Evolutionary conservation across 2,113 vertebrate species (phyloP).

Genomic region (Gallinago paraguaiae): DNA sequence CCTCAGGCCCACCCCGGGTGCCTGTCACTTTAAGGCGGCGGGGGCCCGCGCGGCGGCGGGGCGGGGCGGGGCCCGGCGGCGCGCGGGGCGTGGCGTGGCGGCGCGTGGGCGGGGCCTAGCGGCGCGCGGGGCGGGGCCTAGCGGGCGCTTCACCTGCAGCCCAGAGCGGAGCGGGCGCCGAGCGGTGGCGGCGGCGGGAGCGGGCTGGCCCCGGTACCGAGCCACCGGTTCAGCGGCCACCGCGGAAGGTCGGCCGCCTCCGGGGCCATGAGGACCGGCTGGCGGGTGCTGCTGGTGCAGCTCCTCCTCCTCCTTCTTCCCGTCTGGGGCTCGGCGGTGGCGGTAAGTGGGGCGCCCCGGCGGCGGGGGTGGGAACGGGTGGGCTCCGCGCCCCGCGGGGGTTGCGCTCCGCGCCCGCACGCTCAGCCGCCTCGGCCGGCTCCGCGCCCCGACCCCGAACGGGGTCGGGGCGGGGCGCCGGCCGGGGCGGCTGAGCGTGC

Average conservation of each 20-base stretch:
- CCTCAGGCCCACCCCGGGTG: too few species aligned
- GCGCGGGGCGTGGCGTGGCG: too few species aligned
- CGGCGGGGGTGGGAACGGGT: too few species aligned
- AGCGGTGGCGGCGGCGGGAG: not conserved
- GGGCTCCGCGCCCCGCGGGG: too few species aligned
- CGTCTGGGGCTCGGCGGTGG: constrained; percentile 38
- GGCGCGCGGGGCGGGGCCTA: not conserved
- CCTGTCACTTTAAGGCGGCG: constrained; percentile 67
- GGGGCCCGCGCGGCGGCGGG: constrained; percentile 38
- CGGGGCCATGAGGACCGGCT: constrained; percentile 44
- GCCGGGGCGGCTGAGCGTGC: not conserved
- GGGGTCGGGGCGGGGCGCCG: too few species aligned
- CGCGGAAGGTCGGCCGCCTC: not conserved
- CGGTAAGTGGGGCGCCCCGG: constrained; percentile 59
- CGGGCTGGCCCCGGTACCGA: not conserved
- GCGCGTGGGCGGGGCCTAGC: too few species aligned
- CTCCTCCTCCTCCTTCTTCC: not conserved
- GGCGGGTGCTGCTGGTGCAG: constrained; percentile 23
- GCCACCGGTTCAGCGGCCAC: not conserved
- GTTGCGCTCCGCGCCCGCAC: too few species aligned
- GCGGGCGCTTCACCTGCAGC: constrained; percentile 70
- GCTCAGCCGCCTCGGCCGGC: not conserved
- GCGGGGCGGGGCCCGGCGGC: constrained; percentile 22
- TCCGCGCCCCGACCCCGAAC: too few species aligned
- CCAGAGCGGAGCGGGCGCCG: constrained; percentile 32